A percentile compares a stretch with the other conserved stretches of the same genome.
These are phyloP conservation scores for Calliopum simillimum DNA, from an alignment of 2,888 invertebrate genomes.

Conservation along the genomic window DNA sequence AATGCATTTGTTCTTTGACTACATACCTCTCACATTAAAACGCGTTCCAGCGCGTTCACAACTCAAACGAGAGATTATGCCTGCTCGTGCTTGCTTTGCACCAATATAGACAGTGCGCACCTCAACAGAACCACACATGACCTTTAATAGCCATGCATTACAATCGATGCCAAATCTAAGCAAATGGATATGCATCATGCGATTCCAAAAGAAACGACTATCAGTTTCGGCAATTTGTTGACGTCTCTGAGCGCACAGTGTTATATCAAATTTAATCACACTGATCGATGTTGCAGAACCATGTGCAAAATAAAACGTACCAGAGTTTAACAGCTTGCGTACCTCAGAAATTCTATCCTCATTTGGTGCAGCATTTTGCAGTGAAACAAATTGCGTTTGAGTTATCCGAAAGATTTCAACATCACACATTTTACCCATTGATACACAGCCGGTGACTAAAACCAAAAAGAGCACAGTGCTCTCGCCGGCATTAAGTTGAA, in stretches of 20 bases:
- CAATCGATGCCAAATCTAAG: conserved; percentile 92
- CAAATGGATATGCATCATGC: conserved; percentile 93
- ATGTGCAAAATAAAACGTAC: conserved; percentile 95
- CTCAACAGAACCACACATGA: conserved; percentile 98
- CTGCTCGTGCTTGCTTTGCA: conserved; percentile 91
- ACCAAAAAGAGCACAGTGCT: conserved; percentile 89
- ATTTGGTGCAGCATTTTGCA: conserved; percentile 77
- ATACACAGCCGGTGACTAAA: conserved; percentile 94
- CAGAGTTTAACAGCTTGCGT: conserved; percentile 94
- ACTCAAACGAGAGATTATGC: conserved; percentile 95
- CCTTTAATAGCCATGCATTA: conserved; percentile 90
- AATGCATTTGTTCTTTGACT: neutral
- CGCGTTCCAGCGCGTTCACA: conserved; percentile 98
- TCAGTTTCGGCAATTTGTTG: conserved; percentile 85
- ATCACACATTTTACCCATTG: conserved; percentile 94
- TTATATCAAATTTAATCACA: conserved; percentile 83
- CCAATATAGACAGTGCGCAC: conserved; percentile 98
- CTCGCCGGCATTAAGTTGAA: conserved; percentile 88
- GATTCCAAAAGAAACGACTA: conserved; percentile 98
- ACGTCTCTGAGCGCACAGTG: conserved; percentile 91
- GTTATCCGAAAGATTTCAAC: conserved; percentile 96
- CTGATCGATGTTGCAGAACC: conserved; percentile 50
- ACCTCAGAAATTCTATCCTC: conserved; percentile 75
- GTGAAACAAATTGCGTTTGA: conserved; percentile 89
- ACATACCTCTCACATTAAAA: conserved; percentile 89